Evolutionary conservation across 2,888 invertebrate species (phyloP).

Genomic region (Callyntrura guangdongensis): DNA sequence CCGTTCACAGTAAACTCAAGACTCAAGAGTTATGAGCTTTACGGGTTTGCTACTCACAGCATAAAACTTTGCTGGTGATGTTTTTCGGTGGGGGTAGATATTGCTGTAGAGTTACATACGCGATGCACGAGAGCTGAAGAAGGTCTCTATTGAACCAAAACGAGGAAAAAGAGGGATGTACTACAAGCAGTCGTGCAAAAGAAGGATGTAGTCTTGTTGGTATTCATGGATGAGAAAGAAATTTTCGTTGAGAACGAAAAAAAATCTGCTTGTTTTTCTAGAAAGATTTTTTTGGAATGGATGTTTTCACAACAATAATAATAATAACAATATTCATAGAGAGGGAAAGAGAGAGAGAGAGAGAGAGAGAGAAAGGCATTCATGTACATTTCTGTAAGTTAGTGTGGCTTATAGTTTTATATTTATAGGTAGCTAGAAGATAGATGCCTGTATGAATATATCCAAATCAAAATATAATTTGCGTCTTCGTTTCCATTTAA

Average conservation of each 20-base stretch:
- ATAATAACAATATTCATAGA: conserved; percentile 30
- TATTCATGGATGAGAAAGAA: conserved; percentile 68
- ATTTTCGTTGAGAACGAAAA: conserved; percentile 28
- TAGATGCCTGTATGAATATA: neutral
- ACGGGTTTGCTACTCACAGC: neutral
- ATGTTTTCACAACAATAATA: neutral
- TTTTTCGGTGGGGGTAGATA: neutral
- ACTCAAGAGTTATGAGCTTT: conserved; percentile 61
- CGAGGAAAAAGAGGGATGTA: neutral
- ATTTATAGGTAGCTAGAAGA: neutral
- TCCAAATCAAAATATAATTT: conserved; percentile 7
- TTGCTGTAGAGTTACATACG: neutral
- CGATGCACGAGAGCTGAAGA: conserved; percentile 13
- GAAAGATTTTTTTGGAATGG: conserved; percentile 33
- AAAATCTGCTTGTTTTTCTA: conserved; percentile 44
- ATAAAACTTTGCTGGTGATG: conserved; percentile 28
- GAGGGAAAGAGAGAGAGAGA: too few relatives aligned
- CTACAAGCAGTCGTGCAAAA: conserved; percentile 39
- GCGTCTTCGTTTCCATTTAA: neutral
- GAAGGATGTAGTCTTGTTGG: neutral
- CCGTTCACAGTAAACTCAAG: conserved; percentile 23
- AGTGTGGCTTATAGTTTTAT: neutral
- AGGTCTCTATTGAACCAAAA: neutral
- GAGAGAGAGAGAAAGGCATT: too few relatives aligned
- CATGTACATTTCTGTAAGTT: neutral